A percentile compares a stretch with the other conserved stretches of the same genome.
Evolutionary conservation across 2,888 invertebrate species (phyloP).

Genomic region (Psococerastis gibbosa): DNA sequence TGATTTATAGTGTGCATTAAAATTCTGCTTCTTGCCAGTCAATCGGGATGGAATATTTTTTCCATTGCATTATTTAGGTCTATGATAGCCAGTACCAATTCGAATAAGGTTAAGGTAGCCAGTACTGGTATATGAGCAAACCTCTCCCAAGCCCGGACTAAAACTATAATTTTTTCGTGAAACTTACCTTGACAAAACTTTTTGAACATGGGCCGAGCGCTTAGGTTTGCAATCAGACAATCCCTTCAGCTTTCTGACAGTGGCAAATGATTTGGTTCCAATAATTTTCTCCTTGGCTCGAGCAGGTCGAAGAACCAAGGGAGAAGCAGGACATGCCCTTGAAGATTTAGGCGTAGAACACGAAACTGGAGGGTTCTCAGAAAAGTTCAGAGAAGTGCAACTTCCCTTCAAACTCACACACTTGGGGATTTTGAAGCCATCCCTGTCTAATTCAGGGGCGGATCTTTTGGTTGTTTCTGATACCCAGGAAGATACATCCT

Average conservation of each 20-base stretch:
- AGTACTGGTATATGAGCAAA: too few species aligned
- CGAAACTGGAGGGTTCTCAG: conserved; percentile 24
- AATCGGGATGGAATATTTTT: too few species aligned
- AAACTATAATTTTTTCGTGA: too few species aligned
- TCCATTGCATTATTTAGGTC: too few species aligned
- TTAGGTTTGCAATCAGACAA: not conserved
- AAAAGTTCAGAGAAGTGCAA: conserved; percentile 1
- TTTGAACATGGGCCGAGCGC: not conserved
- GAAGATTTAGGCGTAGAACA: conserved; percentile 29
- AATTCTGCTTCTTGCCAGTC: too few species aligned
- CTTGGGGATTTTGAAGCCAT: conserved; percentile 7
- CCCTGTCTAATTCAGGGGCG: not conserved
- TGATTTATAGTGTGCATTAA: too few species aligned
- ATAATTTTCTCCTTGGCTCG: not conserved
- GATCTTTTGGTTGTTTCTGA: not conserved
- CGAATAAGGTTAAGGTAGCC: too few species aligned
- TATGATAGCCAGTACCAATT: too few species aligned
- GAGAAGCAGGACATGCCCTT: conserved; percentile 27
- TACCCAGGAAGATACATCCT: not conserved
- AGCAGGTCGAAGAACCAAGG: conserved; percentile 5
- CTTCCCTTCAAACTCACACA: not conserved
- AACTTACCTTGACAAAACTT: not conserved
- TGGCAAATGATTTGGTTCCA: not conserved
- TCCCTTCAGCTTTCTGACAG: conserved; percentile 1
- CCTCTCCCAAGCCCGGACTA: too few species aligned